phyloP scores from a whole-genome alignment of 1,140 invertebrate species.

The Oreohelix idahoensis region DNA sequence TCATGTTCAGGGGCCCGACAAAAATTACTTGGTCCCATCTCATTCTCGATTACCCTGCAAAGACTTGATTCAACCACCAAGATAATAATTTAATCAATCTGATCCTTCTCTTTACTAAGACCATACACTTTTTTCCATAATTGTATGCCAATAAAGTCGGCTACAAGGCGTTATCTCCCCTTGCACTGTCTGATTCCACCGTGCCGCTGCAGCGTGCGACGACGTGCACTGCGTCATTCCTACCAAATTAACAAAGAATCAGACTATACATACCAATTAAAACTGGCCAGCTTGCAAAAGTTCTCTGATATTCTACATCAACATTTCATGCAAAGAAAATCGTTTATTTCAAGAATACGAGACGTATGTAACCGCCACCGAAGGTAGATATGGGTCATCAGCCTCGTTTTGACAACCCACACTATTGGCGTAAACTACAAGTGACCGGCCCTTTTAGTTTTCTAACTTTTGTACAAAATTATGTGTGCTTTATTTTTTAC shows the following conservation, averaged over 20 bases:
- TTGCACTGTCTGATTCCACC: neutral
- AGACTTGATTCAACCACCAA: too few species aligned
- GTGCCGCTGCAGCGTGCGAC: neutral
- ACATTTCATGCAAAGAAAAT: neutral
- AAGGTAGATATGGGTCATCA: conserved; percentile 9
- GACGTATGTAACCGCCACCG: neutral
- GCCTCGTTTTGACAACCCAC: conserved; percentile 43
- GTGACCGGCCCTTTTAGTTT: conserved; percentile 48
- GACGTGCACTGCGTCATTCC: neutral
- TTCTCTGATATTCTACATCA: neutral
- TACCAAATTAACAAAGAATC: neutral
- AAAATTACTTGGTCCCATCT: too few species aligned
- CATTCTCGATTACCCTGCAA: too few species aligned
- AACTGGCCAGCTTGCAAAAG: neutral
- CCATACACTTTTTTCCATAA: too few species aligned
- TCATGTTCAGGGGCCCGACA: too few species aligned
- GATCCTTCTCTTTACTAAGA: too few species aligned
- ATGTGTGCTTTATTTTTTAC: neutral
- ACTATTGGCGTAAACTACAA: conserved; percentile 1
- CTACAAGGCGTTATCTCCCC: neutral
- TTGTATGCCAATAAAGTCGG: too few species aligned
- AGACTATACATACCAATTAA: neutral
- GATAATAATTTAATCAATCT: too few species aligned
- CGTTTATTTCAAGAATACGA: neutral
- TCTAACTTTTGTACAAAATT: neutral